Percentiles rank a stretch among this genome's conserved stretches.
phyloP scores from a whole-genome alignment of 2,888 invertebrate species.

The Arge pagana region DNA sequence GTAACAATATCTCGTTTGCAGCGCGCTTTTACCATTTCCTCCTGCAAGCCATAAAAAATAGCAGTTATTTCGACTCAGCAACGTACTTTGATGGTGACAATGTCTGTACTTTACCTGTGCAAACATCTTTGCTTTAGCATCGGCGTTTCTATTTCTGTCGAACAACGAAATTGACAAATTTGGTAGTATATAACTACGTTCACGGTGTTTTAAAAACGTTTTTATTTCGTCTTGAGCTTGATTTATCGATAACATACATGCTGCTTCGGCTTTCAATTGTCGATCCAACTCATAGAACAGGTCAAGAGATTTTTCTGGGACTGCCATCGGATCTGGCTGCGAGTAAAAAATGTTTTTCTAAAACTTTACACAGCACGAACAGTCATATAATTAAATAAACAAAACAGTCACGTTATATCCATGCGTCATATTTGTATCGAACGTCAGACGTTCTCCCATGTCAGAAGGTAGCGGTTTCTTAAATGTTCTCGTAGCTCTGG shows the following conservation, averaged over 20 bases:
- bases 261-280: constrained; percentile 68
- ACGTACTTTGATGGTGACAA: background rate
- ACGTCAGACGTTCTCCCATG: constrained; percentile 69
- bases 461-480: constrained; percentile 73
- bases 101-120: constrained; percentile 56
- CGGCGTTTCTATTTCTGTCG: constrained; percentile 63
- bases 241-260: constrained; percentile 62
- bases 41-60: constrained; percentile 52
- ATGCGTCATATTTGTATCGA: constrained; percentile 67
- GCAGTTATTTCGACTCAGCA: background rate
- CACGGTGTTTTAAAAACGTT: constrained; percentile 58
- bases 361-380: too few relatives aligned
- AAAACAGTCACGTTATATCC: constrained; percentile 65
- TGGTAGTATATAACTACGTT: constrained; percentile 59
- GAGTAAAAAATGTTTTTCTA: constrained; percentile 23
- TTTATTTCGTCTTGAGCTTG: constrained; percentile 60
- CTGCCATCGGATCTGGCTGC: constrained; percentile 68
- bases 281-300: constrained; percentile 68
- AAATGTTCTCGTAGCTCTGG: constrained; percentile 68
- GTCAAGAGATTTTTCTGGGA: constrained; percentile 66
- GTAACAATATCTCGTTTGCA: constrained; percentile 67
- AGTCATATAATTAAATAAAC: too few relatives aligned
- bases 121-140: constrained; percentile 60
- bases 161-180: constrained; percentile 61
- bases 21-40: constrained; percentile 60